These are phyloP conservation scores for Drosophila hydei DNA, from an alignment of 1,140 invertebrate species.

Conservation along the genomic window DNA sequence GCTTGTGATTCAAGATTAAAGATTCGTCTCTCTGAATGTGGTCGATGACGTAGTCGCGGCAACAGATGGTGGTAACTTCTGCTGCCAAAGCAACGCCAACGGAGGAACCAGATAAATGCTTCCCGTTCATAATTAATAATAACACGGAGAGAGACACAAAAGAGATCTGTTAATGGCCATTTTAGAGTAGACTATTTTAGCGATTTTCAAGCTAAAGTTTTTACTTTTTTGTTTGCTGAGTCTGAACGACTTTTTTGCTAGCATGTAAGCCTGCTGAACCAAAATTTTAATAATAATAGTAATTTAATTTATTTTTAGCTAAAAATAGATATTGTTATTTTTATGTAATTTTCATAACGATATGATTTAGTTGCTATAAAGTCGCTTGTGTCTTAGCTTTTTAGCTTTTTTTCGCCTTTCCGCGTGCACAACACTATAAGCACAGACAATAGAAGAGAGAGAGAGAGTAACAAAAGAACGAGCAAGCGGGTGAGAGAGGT, in stretches of 20 bases:
- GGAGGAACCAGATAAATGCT: slow-evolving; percentile 23
- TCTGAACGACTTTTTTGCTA: too few species aligned
- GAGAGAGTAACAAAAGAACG: neutral
- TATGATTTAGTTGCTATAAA: neutral
- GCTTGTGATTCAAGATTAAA: slow-evolving; percentile 23
- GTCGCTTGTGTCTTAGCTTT: too few species aligned
- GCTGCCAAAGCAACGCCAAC: slow-evolving; percentile 43
- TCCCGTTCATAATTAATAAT: slow-evolving; percentile 68
- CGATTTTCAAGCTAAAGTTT: neutral
- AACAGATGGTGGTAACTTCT: slow-evolving; percentile 31
- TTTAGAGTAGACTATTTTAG: neutral
- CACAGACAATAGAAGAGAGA: neutral
- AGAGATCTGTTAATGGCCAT: slow-evolving; percentile 5
- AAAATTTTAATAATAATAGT: too few species aligned
- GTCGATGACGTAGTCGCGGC: slow-evolving; percentile 23
- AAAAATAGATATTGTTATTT: too few species aligned
- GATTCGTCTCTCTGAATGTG: slow-evolving; percentile 4
- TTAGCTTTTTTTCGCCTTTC: neutral
- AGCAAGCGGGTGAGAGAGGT: slow-evolving; percentile 4
- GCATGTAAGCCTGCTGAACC: too few species aligned
- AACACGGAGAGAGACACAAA: slow-evolving; percentile 21
- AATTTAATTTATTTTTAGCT: too few species aligned
- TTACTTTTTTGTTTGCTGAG: too few species aligned
- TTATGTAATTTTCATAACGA: too few species aligned
- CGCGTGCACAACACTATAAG: neutral